Evolutionary conservation across 2,888 invertebrate species (phyloP).

Genomic region (Eupithecia centaureata): DNA sequence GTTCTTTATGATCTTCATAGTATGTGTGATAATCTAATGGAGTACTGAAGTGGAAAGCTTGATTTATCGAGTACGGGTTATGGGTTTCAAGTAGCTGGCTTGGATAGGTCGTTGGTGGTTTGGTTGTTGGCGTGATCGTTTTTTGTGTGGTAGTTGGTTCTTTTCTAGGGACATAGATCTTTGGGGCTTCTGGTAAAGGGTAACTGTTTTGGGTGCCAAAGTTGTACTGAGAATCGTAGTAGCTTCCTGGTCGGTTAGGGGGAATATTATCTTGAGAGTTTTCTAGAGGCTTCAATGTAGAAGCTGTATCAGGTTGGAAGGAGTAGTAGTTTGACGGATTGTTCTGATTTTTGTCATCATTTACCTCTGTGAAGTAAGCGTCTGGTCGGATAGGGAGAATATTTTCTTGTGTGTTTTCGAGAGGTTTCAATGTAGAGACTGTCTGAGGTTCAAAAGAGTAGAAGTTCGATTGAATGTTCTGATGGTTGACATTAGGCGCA

Average conservation of each 20-base stretch:
- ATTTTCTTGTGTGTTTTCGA: constrained; percentile 46
- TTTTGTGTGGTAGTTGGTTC: constrained; percentile 59
- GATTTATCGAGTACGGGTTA: constrained; percentile 80
- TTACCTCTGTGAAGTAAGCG: constrained; percentile 59
- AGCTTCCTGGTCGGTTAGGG: constrained; percentile 63
- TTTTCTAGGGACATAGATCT: constrained; percentile 57
- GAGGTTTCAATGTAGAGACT: constrained; percentile 64
- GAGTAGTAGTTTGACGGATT: constrained; percentile 65
- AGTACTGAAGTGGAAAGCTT: constrained; percentile 79
- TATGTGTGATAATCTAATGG: constrained; percentile 75
- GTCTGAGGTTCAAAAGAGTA: constrained; percentile 71
- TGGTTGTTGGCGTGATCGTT: constrained; percentile 61
- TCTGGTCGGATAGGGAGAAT: constrained; percentile 61
- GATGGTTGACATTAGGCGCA: constrained; percentile 54
- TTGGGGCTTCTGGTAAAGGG: constrained; percentile 47
- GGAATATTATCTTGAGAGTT: constrained; percentile 48
- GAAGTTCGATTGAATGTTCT: constrained; percentile 45
- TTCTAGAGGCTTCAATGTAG: constrained; percentile 61
- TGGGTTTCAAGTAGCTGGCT: constrained; percentile 76
- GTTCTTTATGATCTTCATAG: constrained; percentile 71
- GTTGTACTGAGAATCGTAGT: constrained; percentile 64
- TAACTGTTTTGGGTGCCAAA: constrained; percentile 52
- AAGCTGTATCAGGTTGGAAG: constrained; percentile 74
- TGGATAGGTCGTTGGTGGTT: constrained; percentile 67
- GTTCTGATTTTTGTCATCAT: constrained; percentile 58